phyloP scores from a whole-genome alignment of 2,888 invertebrate genomes.

The Quadroppia sp. region DNA sequence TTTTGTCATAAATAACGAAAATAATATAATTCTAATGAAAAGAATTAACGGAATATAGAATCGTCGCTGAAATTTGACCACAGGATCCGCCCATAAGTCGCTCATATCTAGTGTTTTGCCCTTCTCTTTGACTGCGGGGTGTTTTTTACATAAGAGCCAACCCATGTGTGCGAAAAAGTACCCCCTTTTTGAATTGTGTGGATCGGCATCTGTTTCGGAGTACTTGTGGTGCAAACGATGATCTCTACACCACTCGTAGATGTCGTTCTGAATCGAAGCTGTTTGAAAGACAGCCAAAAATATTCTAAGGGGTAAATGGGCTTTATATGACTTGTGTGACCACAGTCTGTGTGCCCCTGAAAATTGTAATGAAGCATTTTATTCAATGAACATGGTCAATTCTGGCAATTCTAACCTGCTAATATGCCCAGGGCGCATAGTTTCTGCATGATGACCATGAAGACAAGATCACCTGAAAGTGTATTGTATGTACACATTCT shows the following conservation, averaged over 20 bases:
- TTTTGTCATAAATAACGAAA: conserved; percentile 56
- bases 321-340: conserved; percentile 88
- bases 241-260: conserved; percentile 54
- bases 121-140: conserved; percentile 55
- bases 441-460: no score
- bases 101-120: conserved; percentile 55
- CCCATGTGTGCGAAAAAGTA: conserved; percentile 59
- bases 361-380: background rate
- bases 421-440: no score
- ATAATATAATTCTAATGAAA: conserved; percentile 55
- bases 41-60: conserved; percentile 54
- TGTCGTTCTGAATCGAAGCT: conserved; percentile 64
- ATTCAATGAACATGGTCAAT: no score
- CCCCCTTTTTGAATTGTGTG: conserved; percentile 54
- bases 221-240: conserved; percentile 54
- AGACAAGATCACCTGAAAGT: no score
- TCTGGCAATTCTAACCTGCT: no score
- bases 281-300: conserved; percentile 75
- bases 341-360: conserved; percentile 86
- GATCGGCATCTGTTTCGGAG: conserved; percentile 54
- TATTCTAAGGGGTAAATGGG: conserved; percentile 68
- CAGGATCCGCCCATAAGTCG: conserved; percentile 55
- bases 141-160: conserved; percentile 57
- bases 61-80: conserved; percentile 55
- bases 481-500: no score